phyloP scores from a whole-genome alignment of 92 coral and sea anemone genomes.

The Parazoanthus atlanticus region DNA sequence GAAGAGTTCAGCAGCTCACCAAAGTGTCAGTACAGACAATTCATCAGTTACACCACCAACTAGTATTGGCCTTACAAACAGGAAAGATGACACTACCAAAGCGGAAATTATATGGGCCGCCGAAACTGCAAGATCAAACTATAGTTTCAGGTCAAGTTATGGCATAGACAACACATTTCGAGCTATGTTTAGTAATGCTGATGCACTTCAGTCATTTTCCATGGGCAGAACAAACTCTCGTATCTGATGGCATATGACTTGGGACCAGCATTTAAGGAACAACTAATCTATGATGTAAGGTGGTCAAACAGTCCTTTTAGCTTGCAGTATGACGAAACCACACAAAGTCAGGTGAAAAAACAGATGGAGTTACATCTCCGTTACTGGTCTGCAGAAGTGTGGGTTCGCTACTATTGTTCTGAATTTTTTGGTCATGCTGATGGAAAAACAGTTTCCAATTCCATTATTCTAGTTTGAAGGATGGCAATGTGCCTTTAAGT shows the following conservation, averaged over 20 bases:
- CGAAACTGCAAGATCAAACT: conserved; percentile 34
- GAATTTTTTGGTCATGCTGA: no score
- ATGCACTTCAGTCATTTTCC: conserved; percentile 36
- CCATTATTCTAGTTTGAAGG: no score
- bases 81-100: conserved; percentile 41
- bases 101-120: conserved; percentile 43
- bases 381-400: conserved; percentile 31
- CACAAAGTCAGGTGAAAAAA: conserved; percentile 19
- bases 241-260: conserved; percentile 34
- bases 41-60: background rate
- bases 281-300: conserved; percentile 43
- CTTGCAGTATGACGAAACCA: conserved; percentile 37
- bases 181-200: conserved; percentile 44
- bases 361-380: conserved; percentile 42
- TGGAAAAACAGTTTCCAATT: background rate
- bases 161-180: conserved; percentile 41
- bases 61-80: conserved; percentile 42
- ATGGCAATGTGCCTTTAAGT: no score
- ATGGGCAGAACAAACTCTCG: conserved; percentile 43
- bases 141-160: conserved; percentile 48
- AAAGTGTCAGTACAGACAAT: conserved; percentile 20
- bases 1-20: conserved; percentile 19
- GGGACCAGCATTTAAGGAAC: conserved; percentile 44
- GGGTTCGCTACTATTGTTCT: no score
- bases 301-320: conserved; percentile 32